Conservation (phyloP, 2,888 invertebrate genomes). For the Philonicus albiceps region DNA sequence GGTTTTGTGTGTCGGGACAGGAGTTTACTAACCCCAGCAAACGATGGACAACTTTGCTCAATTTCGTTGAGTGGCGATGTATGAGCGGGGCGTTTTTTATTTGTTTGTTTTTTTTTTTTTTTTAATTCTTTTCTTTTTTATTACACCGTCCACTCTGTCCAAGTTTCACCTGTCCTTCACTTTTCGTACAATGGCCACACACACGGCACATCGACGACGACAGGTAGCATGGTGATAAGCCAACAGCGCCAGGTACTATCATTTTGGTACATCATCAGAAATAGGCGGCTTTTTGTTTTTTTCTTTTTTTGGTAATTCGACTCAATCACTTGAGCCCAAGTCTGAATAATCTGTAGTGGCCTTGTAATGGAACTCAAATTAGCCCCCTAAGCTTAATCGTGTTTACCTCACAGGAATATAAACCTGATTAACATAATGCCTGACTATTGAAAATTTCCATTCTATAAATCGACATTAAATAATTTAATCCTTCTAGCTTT, state of each 20-base stretch:
- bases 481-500: not conserved
- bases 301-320: not conserved
- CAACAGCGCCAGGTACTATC: not conserved
- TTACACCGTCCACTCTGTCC: not conserved
- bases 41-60: not conserved
- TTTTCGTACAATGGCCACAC: not conserved
- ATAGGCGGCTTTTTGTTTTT: too few species aligned
- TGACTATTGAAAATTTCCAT: not conserved
- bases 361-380: not conserved
- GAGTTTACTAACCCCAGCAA: slow-evolving; percentile 49
- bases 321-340: not conserved
- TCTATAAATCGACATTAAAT: not conserved
- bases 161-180: slow-evolving; percentile 14
- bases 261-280: not conserved
- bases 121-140: not conserved
- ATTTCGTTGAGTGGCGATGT: not conserved
- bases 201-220: not conserved
- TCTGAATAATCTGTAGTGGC: not conserved
- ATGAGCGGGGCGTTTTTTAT: not conserved
- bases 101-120: not conserved
- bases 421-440: not conserved
- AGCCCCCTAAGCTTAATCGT: not conserved
- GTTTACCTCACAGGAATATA: not conserved
- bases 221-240: not conserved
- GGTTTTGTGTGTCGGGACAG: slow-evolving; percentile 46